Evolutionary conservation across 2,113 vertebrate genomes (phyloP).

Genomic region (Corythornis madagascariensis): DNA sequence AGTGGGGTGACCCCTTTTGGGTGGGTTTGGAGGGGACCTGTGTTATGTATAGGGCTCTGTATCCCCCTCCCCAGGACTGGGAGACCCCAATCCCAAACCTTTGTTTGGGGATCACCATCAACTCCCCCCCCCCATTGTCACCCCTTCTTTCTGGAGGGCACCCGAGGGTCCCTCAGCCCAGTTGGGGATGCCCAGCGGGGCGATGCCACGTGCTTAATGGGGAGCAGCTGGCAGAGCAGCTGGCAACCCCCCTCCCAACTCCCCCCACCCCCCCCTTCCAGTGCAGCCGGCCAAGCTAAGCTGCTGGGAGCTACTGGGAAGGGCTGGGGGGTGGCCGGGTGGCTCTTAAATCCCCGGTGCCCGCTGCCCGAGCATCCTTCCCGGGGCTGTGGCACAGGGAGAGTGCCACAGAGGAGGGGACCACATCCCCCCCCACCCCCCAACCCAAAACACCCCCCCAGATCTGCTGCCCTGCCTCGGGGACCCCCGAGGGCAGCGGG

Average conservation of each 20-base stretch:
- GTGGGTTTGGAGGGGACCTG: too few species aligned
- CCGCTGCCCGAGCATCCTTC: background rate
- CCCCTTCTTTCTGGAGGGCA: background rate
- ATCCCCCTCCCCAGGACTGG: too few species aligned
- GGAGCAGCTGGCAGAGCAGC: slow-evolving; percentile 29
- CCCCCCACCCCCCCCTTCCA: background rate
- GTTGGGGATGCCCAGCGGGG: background rate
- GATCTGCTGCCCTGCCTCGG: background rate
- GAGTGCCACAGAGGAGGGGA: background rate
- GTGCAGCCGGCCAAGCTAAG: background rate
- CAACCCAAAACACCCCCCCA: background rate
- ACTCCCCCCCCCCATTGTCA: background rate
- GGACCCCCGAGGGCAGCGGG: background rate
- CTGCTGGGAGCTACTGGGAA: background rate
- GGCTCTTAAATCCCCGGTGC: background rate
- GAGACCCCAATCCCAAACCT: background rate
- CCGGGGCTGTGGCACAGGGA: background rate
- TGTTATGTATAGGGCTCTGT: too few species aligned
- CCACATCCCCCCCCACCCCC: background rate
- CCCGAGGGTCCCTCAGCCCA: background rate
- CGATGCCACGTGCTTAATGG: background rate
- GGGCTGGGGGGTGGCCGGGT: background rate
- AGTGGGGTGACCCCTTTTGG: too few species aligned
- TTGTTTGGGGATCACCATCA: too few species aligned
- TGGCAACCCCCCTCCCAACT: background rate